Conservation (phyloP, 2,888 invertebrate genomes). For the Chesias legatella region DNA sequence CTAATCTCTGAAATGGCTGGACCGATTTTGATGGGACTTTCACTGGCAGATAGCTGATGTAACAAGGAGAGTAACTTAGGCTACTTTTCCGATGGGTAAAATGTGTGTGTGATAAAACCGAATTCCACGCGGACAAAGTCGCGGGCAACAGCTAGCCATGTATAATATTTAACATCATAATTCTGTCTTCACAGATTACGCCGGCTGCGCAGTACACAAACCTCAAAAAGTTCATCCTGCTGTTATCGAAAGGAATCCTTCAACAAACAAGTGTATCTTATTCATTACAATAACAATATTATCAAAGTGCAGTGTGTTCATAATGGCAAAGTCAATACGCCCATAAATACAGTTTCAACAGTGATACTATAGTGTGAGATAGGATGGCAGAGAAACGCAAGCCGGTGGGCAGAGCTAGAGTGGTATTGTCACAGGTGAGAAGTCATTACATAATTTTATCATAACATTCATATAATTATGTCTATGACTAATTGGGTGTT, state of each 20-base stretch:
- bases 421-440: conserved; percentile 49
- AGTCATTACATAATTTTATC: no score
- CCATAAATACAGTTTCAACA: conserved; percentile 10
- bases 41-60: no score
- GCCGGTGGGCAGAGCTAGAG: conserved; percentile 35
- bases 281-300: neutral
- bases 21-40: no score
- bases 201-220: neutral
- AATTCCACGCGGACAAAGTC: no score
- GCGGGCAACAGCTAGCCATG: no score
- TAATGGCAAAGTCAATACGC: conserved; percentile 14
- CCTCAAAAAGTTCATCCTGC: conserved; percentile 5
- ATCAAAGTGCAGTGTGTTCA: conserved; percentile 10
- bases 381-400: conserved; percentile 27
- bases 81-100: no score
- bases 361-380: conserved; percentile 8
- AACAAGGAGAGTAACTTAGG: no score
- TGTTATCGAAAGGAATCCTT: conserved; percentile 8
- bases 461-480: no score
- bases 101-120: no score
- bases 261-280: conserved; percentile 6
- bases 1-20: no score
- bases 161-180: neutral
- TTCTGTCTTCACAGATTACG: conserved; percentile 9
- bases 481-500: no score